A percentile compares a stretch with the other conserved stretches of the same genome.
Evolutionary conservation across 2,888 invertebrate genomes (phyloP).

Genomic region (Dynastes maya): DNA sequence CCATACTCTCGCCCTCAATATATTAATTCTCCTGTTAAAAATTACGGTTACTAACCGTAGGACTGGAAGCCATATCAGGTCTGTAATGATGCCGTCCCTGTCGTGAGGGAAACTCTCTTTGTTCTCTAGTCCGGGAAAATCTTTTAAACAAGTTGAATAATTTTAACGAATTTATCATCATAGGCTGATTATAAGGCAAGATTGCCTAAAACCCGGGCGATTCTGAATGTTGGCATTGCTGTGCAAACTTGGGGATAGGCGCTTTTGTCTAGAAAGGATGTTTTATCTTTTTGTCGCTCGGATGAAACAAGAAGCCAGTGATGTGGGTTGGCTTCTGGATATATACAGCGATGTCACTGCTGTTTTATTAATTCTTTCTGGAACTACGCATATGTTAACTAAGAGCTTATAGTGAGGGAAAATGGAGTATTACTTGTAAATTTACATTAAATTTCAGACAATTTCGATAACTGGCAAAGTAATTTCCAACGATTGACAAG

Average conservation of each 20-base stretch:
- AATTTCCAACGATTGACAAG: no score
- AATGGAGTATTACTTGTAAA: no score
- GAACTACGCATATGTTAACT: no score
- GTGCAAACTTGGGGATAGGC: not conserved
- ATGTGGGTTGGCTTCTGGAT: not conserved
- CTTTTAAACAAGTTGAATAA: conserved; percentile 12
- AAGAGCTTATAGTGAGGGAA: no score
- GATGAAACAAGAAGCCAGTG: not conserved
- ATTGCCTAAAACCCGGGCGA: not conserved
- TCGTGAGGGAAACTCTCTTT: not conserved
- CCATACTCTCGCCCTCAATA: no score
- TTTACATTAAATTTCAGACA: no score
- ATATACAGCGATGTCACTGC: not conserved
- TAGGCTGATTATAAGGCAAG: not conserved
- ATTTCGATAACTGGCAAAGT: no score
- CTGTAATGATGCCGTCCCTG: not conserved
- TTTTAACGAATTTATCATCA: not conserved
- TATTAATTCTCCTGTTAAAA: not conserved
- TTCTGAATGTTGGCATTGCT: not conserved
- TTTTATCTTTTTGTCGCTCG: conserved; percentile 6
- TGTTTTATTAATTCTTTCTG: no score
- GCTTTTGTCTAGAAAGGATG: not conserved
- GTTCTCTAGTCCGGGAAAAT: not conserved
- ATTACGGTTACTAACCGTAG: not conserved
- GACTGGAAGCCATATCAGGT: not conserved